Evolutionary conservation across 2,113 vertebrate species (phyloP), one percentile per base, ranked within the genome.

Genomic region (Geothlypis trichas): DNA sequence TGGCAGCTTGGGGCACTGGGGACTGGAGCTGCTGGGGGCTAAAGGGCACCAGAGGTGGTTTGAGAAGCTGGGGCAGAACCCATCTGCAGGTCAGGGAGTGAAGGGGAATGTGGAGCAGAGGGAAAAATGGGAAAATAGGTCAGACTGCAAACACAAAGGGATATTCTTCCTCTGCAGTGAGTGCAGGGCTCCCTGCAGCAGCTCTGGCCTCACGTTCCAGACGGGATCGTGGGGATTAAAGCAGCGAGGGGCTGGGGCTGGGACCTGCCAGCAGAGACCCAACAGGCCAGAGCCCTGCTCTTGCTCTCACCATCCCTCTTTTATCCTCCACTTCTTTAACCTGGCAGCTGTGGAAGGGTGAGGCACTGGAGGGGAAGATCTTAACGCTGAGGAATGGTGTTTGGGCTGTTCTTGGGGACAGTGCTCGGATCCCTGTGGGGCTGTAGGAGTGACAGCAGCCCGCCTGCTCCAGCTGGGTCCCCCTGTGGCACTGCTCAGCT

Each of bases 91-190:
- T 89, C 90, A 86, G 61, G 66, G 31, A 51, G 49, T 9, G 31
- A 84, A 37, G 28, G 47, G 55, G 73, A 89, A 49, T 0, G 2
- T 84, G 72, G 72, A 85, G 19, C 75, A 80, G 62, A 61, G 0
- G 3, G 68, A 77, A 74, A 84, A 89, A 66, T 41, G 42, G 76
- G 73, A 95, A 96, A 95, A 89, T 84, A 67, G 95, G 94, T 95
- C 95, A 93, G 83, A 35, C 89, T 90, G 83, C 55, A 74, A 71
- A 39, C 83, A 97, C 92, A 96, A 92, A 94, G 89, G 66, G 57
- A 28, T 71, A 78, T 93, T 95, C 76, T 94, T 59, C 1, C 0
- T 87, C 49, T 74, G 88, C 37, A 15, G 59, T 66, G 88, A 83
- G 8, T 47, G 55, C 1, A 3, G 0, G 0, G 73, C 51, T 93